Conservation (phyloP, 2,113 vertebrate genomes). For the Nothoprocta perdicaria region DNA sequence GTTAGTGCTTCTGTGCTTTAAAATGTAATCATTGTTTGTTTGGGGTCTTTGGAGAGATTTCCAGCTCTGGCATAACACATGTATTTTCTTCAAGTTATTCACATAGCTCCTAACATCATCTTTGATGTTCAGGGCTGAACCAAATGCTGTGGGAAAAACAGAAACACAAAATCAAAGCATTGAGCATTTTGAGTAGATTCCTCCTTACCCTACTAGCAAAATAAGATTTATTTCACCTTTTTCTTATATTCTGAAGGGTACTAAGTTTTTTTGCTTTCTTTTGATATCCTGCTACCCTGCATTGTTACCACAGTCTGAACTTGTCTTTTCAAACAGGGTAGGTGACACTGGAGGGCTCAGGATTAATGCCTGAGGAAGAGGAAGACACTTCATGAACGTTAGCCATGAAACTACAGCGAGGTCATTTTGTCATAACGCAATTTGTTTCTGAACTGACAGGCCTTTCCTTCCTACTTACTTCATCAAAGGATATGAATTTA, state of each 20-base stretch:
- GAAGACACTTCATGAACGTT: background rate
- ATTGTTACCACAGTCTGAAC: background rate
- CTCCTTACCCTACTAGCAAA: background rate
- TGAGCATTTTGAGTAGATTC: background rate
- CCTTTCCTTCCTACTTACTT: conserved; percentile 25
- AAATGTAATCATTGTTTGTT: background rate
- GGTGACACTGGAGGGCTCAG: background rate
- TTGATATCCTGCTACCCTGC: background rate
- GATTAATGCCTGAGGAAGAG: background rate
- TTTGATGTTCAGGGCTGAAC: background rate
- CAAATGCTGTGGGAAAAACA: background rate
- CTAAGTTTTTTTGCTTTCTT: conserved; percentile 21
- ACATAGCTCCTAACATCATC: background rate
- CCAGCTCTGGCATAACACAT: background rate
- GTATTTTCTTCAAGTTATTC: background rate
- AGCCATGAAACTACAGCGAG: background rate
- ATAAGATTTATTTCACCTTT: conserved; percentile 15
- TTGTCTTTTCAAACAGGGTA: conserved; percentile 44
- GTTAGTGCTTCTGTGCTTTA: background rate
- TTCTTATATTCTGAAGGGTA: background rate
- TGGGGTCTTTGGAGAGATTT: background rate
- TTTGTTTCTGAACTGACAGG: background rate
- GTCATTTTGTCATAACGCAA: conserved; percentile 17
- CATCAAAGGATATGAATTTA: background rate
- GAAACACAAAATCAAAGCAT: background rate